These are phyloP conservation scores for Lepilemur septentrionalis DNA, from an alignment of 2,797 vertebrate species.

Conservation along the genomic window DNA sequence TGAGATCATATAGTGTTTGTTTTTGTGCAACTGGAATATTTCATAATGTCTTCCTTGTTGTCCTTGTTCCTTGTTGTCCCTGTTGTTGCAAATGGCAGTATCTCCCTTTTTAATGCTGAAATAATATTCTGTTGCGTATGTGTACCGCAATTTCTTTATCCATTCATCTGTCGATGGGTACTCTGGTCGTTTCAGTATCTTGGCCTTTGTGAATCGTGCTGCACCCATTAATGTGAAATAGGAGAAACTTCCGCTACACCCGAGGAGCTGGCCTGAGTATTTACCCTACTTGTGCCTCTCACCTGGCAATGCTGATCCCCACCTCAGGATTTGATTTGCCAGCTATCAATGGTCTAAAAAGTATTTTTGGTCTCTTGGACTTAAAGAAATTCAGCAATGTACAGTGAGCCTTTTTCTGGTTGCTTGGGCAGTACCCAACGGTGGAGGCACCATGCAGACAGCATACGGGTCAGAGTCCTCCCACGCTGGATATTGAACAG, in stretches of 20 bases:
- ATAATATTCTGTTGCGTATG: not conserved
- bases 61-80: not conserved
- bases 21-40: not conserved
- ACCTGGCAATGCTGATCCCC: not conserved
- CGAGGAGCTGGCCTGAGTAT: fast-evolving
- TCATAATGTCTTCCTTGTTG: not conserved
- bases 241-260: not conserved
- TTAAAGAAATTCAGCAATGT: not conserved
- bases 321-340: not conserved
- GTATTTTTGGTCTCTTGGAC: not conserved
- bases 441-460: not conserved
- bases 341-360: not conserved
- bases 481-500: fast-evolving
- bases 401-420: not conserved
- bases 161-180: not conserved
- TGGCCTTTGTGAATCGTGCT: not conserved
- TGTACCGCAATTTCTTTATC: not conserved
- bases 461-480: not conserved
- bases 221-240: not conserved
- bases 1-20: not conserved
- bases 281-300: not conserved
- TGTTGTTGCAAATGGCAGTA: not conserved
- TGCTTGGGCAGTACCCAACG: not conserved
- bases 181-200: not conserved
- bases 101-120: not conserved